These are phyloP conservation scores for Falco punctatus DNA, from an alignment of 2,113 vertebrate species.

Conservation along the genomic window DNA sequence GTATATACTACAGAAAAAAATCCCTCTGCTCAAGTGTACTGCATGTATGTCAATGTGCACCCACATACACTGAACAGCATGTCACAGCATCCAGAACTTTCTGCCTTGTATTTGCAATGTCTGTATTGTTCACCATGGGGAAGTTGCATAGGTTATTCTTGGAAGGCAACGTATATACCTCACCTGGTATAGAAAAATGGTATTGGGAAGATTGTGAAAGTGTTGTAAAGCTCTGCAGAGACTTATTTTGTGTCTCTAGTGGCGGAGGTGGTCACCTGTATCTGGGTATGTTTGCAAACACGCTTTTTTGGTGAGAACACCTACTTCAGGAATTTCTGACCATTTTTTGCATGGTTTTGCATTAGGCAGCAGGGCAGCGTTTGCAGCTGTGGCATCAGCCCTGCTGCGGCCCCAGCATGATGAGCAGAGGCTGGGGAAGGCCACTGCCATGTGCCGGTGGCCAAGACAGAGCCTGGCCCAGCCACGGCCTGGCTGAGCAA, in stretches of 20 bases:
- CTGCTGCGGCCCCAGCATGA: background rate
- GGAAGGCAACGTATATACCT: background rate
- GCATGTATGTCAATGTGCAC: fast-evolving
- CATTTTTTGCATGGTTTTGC: background rate
- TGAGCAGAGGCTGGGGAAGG: background rate
- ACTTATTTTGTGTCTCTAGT: background rate
- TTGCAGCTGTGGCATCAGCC: background rate
- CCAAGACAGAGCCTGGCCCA: background rate
- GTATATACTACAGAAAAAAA: background rate
- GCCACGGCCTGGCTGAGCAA: background rate
- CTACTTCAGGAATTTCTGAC: background rate
- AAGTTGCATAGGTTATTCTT: background rate
- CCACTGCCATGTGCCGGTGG: background rate
- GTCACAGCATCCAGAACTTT: background rate
- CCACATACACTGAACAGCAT: fast-evolving
- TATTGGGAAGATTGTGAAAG: background rate
- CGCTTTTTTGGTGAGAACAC: background rate
- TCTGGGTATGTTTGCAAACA: background rate
- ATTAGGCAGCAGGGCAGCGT: background rate
- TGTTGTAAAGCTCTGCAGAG: background rate
- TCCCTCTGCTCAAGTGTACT: background rate
- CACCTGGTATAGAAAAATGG: background rate
- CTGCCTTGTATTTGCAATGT: background rate
- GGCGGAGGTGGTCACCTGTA: background rate
- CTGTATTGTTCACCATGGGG: background rate